These are phyloP conservation scores for Macrotrachela quadricornifera DNA, from an alignment of 1,140 invertebrate genomes.

Conservation along the genomic window DNA sequence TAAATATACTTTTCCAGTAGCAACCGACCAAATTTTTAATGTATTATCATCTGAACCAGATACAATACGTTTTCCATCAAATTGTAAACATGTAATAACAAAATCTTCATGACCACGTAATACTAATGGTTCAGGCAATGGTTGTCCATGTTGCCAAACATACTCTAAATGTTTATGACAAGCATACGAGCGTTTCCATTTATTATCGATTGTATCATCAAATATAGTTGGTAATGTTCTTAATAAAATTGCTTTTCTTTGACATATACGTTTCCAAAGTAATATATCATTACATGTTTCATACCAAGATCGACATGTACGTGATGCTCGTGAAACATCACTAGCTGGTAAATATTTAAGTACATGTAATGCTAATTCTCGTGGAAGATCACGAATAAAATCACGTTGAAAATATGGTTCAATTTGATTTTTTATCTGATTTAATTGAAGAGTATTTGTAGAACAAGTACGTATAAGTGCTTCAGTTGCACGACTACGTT, in stretches of 20 bases:
- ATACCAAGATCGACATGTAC: neutral
- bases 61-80: conserved; percentile 78
- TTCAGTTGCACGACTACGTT: no score
- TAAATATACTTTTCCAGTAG: conserved; percentile 50
- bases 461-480: neutral
- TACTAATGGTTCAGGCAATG: neutral
- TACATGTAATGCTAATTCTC: neutral
- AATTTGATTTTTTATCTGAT: conserved; percentile 6
- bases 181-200: no score
- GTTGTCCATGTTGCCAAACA: neutral
- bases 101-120: conserved; percentile 63
- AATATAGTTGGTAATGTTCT: no score
- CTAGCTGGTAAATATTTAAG: conserved; percentile 9
- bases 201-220: no score
- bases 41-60: conserved; percentile 97
- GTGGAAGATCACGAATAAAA: conserved; percentile 3
- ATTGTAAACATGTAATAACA: conserved; percentile 94
- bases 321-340: conserved; percentile 4
- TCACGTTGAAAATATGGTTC: conserved; percentile 6
- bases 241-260: neutral
- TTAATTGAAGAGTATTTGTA: neutral
- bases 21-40: conserved; percentile 88
- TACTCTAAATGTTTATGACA: no score
- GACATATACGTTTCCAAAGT: conserved; percentile 6
- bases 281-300: conserved; percentile 4